Percentiles rank a stretch among this genome's conserved stretches.
These are phyloP conservation scores for Molorchus minor DNA, from an alignment of 2,888 invertebrate genomes.

Conservation along the genomic window DNA sequence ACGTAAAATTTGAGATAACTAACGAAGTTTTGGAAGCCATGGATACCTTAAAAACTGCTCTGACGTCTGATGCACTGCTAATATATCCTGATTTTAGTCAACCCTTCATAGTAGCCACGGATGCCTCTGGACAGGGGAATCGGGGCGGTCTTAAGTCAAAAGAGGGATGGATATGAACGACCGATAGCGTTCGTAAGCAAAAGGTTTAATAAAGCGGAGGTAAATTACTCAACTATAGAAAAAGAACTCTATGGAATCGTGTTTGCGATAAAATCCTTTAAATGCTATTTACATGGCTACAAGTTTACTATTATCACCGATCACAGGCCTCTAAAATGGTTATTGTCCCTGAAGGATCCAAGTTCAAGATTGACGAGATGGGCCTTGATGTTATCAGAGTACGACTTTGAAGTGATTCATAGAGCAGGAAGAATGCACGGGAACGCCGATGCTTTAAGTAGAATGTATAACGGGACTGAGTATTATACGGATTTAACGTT, in stretches of 20 bases:
- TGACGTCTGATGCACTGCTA: constrained; percentile 26
- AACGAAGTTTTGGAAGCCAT: constrained; percentile 22
- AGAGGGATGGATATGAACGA: constrained; percentile 25
- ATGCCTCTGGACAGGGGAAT: constrained; percentile 29
- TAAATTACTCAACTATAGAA: neutral
- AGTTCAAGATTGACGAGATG: constrained; percentile 30
- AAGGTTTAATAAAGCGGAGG: constrained; percentile 22
- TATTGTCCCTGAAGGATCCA: constrained; percentile 28
- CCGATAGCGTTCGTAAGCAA: constrained; percentile 30
- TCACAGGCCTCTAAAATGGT: constrained; percentile 24
- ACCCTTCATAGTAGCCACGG: constrained; percentile 30
- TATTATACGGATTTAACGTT: constrained; percentile 4
- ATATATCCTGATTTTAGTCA: constrained; percentile 31
- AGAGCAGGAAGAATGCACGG: constrained; percentile 26
- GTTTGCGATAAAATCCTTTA: neutral
- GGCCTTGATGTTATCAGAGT: constrained; percentile 27
- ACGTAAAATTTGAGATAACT: constrained; percentile 26
- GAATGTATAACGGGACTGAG: constrained; percentile 8
- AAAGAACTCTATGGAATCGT: neutral
- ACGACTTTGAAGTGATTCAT: constrained; percentile 31
- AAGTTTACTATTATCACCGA: neutral
- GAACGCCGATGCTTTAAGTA: constrained; percentile 15
- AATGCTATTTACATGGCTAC: neutral
- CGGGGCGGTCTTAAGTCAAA: constrained; percentile 30
- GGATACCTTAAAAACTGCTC: constrained; percentile 14